These are phyloP conservation scores for Hippopotamus amphibius DNA, from an alignment of 2,113 vertebrate genomes.

Conservation along the genomic window DNA sequence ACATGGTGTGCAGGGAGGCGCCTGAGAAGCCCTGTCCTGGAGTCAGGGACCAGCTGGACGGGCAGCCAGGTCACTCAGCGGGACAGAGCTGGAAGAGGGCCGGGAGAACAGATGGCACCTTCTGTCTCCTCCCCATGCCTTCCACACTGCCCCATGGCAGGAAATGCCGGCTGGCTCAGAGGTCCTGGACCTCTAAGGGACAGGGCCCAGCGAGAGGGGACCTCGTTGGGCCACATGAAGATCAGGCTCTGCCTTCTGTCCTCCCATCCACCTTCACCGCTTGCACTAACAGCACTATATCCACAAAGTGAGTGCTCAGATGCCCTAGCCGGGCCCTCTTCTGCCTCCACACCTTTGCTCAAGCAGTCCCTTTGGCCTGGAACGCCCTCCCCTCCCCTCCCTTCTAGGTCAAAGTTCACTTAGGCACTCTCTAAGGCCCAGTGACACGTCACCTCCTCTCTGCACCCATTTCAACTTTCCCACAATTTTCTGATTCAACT, in stretches of 20 bases:
- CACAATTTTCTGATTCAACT: not conserved
- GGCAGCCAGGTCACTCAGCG: not conserved
- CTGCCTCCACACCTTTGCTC: not conserved
- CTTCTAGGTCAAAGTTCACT: not conserved
- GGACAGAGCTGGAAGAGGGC: not conserved
- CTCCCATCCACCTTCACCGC: not conserved
- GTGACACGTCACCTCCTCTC: not conserved
- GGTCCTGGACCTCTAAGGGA: not conserved
- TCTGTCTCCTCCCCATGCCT: not conserved
- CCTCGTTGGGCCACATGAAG: not conserved
- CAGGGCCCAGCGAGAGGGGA: conserved; percentile 39
- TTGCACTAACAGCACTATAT: not conserved
- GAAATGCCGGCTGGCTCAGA: not conserved
- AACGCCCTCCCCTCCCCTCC: not conserved
- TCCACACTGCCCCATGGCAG: not conserved
- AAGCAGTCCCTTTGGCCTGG: not conserved
- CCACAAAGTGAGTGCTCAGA: not conserved
- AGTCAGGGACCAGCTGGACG: conserved; percentile 6
- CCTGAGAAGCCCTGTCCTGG: not conserved
- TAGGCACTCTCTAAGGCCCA: too few relatives aligned
- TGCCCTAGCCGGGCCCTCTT: not conserved
- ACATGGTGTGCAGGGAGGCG: conserved; percentile 12
- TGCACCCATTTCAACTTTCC: not conserved
- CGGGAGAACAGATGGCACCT: conserved; percentile 70
- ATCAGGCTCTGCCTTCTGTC: not conserved